Conservation (phyloP, 2,113 vertebrate genomes). For the Numida meleagris region DNA sequence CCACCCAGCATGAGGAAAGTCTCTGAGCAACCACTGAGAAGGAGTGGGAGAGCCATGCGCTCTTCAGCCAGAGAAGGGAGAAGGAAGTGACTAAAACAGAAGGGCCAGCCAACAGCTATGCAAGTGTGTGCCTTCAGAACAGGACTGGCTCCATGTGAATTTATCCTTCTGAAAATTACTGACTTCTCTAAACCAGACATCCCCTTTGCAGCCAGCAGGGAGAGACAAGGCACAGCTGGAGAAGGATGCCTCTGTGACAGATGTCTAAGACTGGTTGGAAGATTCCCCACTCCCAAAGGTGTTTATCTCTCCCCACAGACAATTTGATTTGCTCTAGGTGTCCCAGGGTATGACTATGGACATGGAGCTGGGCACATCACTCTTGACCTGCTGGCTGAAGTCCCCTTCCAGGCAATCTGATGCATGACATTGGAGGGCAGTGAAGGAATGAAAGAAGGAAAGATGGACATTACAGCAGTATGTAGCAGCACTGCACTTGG, state of each 20-base stretch:
- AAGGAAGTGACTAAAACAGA: not conserved
- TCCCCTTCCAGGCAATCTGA: not conserved
- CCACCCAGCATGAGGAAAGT: fast-evolving
- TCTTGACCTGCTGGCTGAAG: not conserved
- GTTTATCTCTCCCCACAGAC: not conserved
- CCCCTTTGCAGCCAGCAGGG: fast-evolving
- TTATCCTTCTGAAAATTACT: not conserved
- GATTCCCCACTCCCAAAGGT: not conserved
- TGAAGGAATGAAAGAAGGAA: not conserved
- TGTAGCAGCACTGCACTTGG: not conserved
- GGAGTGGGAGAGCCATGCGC: not conserved
- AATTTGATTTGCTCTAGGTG: not conserved
- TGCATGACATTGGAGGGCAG: not conserved
- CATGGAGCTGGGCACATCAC: not conserved
- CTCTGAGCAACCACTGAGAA: not conserved
- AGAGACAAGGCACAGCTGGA: not conserved
- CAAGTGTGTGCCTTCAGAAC: not conserved
- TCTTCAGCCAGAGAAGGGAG: not conserved
- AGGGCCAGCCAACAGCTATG: not conserved
- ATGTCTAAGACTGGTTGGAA: not conserved
- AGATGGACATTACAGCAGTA: not conserved
- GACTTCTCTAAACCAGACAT: not conserved
- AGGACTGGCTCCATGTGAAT: not conserved
- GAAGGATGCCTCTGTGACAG: not conserved
- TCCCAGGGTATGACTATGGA: not conserved